Evolutionary conservation across 2,113 vertebrate genomes (phyloP).

Genomic region (Mesembrinibis cayennensis): DNA sequence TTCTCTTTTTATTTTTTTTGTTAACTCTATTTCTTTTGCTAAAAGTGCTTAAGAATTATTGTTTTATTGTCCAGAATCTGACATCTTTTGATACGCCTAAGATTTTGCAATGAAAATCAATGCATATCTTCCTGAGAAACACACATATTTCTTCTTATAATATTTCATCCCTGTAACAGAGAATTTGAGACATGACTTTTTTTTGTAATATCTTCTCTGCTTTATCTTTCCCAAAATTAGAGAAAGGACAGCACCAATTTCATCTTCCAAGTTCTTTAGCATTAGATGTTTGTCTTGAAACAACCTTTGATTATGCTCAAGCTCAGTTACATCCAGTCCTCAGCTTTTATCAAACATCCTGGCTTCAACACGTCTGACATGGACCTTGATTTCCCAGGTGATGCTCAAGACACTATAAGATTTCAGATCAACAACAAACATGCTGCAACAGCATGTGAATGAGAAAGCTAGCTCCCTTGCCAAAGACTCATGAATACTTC

Average conservation of each 20-base stretch:
- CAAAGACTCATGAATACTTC: slow-evolving; percentile 4
- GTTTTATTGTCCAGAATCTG: background rate
- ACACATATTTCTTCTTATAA: background rate
- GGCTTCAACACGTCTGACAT: background rate
- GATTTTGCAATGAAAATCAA: background rate
- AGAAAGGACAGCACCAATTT: background rate
- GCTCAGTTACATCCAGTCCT: slow-evolving; percentile 15
- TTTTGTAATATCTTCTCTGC: background rate
- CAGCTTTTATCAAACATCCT: slow-evolving; percentile 6
- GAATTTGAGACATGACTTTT: background rate
- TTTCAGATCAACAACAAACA: slow-evolving; percentile 37
- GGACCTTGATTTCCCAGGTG: slow-evolving; percentile 62
- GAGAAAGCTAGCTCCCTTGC: slow-evolving; percentile 1
- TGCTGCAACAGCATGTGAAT: slow-evolving; percentile 19
- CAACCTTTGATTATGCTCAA: background rate
- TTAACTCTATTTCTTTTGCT: background rate
- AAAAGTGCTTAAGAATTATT: background rate
- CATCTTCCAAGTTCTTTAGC: background rate
- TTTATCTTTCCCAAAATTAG: background rate
- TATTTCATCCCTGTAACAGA: background rate
- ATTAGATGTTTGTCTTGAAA: background rate
- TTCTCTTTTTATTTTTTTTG: background rate
- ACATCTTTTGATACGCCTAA: background rate
- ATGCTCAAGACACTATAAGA: background rate
- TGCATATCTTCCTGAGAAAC: background rate